phyloP scores from a whole-genome alignment of 2,797 vertebrate genomes.

The Platalea minor region DNA sequence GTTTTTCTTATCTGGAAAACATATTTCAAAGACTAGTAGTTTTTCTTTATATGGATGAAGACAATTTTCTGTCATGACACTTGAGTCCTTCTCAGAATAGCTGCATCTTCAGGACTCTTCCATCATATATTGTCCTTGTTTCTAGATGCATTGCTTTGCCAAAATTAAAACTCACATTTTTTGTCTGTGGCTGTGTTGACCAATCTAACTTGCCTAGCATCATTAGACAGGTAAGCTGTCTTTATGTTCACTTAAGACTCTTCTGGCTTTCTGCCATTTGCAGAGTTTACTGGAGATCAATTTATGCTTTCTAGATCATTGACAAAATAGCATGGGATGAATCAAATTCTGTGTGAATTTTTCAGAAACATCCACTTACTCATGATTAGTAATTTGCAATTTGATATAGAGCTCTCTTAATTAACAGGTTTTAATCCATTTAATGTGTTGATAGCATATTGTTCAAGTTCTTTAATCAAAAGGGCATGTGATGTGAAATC shows the following conservation, averaged over 20 bases:
- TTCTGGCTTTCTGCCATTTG: not conserved
- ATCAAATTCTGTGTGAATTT: not conserved
- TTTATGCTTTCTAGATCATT: not conserved
- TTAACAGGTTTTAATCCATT: constrained; percentile 41
- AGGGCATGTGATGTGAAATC: constrained; percentile 7
- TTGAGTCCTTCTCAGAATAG: not conserved
- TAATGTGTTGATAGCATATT: constrained; percentile 31
- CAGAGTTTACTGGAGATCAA: not conserved
- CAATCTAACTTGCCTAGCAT: not conserved
- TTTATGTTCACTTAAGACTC: not conserved
- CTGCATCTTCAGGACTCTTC: not conserved
- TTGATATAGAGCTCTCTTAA: constrained; percentile 9
- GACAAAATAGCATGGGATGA: not conserved
- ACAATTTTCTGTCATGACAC: not conserved
- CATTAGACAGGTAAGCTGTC: not conserved
- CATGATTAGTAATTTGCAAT: constrained; percentile 12
- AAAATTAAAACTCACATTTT: not conserved
- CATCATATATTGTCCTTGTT: not conserved
- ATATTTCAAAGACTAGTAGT: not conserved
- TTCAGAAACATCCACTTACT: not conserved
- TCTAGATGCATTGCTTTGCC: not conserved
- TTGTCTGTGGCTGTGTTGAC: not conserved
- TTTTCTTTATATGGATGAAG: not conserved
- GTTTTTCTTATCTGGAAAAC: not conserved
- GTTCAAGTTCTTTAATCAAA: constrained; percentile 53